Evolutionary conservation across 2,888 invertebrate species (phyloP).

Genomic region (Pristionchus entomophagus): DNA sequence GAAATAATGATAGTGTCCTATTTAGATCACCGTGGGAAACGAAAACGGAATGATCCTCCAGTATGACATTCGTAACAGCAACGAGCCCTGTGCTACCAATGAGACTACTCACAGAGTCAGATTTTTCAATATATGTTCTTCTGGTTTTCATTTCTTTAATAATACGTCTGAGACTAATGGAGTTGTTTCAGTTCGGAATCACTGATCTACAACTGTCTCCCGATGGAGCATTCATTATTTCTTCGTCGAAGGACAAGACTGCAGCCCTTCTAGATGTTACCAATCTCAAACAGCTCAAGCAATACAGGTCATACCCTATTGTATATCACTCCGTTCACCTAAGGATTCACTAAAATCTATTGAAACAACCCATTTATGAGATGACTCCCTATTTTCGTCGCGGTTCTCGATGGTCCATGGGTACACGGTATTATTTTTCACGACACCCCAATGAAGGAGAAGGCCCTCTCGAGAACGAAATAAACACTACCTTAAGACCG

Average conservation of each 20-base stretch:
- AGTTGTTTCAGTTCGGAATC: constrained; percentile 82
- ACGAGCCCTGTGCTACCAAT: constrained; percentile 79
- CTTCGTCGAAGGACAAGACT: constrained; percentile 95
- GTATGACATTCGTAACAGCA: constrained; percentile 86
- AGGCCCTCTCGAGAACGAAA: too few relatives aligned
- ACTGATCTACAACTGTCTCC: constrained; percentile 95
- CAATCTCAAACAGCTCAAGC: constrained; percentile 89
- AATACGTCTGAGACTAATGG: not conserved
- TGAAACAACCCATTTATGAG: too few relatives aligned
- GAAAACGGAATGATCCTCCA: constrained; percentile 82
- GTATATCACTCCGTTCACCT: not conserved
- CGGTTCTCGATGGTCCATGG: too few relatives aligned
- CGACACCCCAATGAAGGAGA: too few relatives aligned
- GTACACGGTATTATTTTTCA: too few relatives aligned
- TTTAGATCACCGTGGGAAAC: constrained; percentile 53
- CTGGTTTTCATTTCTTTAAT: not conserved
- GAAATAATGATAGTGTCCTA: not conserved
- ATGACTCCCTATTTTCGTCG: too few relatives aligned
- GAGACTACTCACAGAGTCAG: constrained; percentile 59
- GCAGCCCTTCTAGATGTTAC: constrained; percentile 89
- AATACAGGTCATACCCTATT: constrained; percentile 87
- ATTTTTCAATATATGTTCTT: not conserved
- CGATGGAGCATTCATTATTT: constrained; percentile 84
- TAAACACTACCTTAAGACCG: too few relatives aligned
- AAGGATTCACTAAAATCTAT: not conserved